Evolutionary conservation across 2,888 invertebrate species (phyloP), one percentile per base, ranked within the genome.

Genomic region (Epirrhoe alternata): DNA sequence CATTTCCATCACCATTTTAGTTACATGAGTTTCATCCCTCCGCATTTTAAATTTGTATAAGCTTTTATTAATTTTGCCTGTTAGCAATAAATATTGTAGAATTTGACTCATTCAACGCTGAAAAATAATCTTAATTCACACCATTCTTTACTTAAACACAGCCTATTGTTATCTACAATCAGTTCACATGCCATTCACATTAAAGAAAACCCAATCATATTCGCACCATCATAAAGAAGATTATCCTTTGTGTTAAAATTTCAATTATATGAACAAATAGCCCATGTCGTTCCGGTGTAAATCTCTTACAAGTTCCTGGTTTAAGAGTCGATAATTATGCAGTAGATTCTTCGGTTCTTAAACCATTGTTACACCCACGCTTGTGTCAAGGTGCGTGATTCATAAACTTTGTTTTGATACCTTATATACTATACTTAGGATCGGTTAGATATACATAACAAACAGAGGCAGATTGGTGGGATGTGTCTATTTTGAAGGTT

Each of bases 341-440:
- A 57, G 58, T 66, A 54, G 30, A 64, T 65, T 71, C 61, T 60
- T 70, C 73, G 66, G 74, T 75, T 76, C 78, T 70, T 74, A 76
- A 69, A 73, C 73, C 74, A 89, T 90, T 89, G 89, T 89, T 76
- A 73, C 83, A 69, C 90, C 90, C 82, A 90, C 90, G 77, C 76
- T 49, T 17, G 66, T 84, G 85, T 87, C 89, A 89, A 90, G 90
- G 89, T 74, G 66, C 58, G 73, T 88, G 88, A 74, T 51, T 74
- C 74, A 74, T 47, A 24, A 58, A 42, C 55, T 64, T 50, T 60
- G 60, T 55, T 64, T 64, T 61, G 60, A 14, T 61, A 54, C 59
- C 52, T 53, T 64, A 62, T 24, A 64, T 49, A 61, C 38, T 24
- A 49, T 51, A 33, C 33, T 50, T 47, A 47, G 49, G n/a, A 12